phyloP scores from a whole-genome alignment of 2,888 invertebrate species.

The Himalopsyche japonica region DNA sequence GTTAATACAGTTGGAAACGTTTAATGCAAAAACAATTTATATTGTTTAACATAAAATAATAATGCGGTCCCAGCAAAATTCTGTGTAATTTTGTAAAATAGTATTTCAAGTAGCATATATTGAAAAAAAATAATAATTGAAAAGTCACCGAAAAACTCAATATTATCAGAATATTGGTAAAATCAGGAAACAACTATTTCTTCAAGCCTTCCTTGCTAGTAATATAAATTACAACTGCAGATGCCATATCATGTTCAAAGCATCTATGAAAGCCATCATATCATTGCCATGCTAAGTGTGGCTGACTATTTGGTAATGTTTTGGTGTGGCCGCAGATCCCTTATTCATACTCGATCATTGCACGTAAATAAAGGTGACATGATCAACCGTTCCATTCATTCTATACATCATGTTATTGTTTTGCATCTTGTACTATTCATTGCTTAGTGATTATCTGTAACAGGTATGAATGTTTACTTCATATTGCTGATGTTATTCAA shows the following conservation, averaged over 20 bases:
- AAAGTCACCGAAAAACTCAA: too few relatives aligned
- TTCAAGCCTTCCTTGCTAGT: conserved; percentile 36
- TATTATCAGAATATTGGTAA: neutral
- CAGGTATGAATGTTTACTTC: neutral
- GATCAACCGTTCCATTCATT: conserved; percentile 15
- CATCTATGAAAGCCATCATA: neutral
- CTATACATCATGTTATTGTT: conserved; percentile 2
- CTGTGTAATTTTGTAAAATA: too few relatives aligned
- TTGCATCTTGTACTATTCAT: conserved; percentile 28
- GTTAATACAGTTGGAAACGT: too few relatives aligned
- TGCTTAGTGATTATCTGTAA: neutral
- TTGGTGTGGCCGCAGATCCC: conserved; percentile 16
- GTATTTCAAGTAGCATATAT: too few relatives aligned
- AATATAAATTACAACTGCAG: conserved; percentile 21
- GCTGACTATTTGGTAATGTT: neutral
- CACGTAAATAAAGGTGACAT: conserved; percentile 19
- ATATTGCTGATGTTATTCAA: neutral
- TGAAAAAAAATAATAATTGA: too few relatives aligned
- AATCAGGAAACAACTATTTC: neutral
- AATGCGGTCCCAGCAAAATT: too few relatives aligned
- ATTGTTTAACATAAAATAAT: too few relatives aligned
- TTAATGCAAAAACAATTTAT: too few relatives aligned
- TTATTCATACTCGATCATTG: conserved; percentile 23
- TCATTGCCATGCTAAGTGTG: neutral
- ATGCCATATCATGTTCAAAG: neutral